Conservation (phyloP, 2,113 vertebrate genomes). For the Rhinopomastus cyanomelas region DNA sequence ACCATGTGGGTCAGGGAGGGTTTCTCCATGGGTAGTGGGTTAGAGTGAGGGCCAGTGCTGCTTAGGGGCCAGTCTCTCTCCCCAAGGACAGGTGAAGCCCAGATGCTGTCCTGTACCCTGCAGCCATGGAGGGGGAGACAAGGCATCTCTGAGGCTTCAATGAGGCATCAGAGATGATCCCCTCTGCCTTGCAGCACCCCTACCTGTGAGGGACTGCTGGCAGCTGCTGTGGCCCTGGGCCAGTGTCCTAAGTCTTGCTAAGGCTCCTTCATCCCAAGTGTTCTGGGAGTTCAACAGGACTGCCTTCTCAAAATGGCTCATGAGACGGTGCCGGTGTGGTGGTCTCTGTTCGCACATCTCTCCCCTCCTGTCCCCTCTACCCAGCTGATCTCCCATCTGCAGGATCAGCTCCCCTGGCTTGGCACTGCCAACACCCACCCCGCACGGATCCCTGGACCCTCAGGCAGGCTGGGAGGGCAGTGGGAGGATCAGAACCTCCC, state of each 20-base stretch:
- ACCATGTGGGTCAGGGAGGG: neutral
- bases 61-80: neutral
- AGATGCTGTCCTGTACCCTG: neutral
- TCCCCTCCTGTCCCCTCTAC: neutral
- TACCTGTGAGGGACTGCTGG: neutral
- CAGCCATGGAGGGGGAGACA: neutral
- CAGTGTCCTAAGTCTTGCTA: neutral
- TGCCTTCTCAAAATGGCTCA: neutral
- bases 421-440: rapidly evolving
- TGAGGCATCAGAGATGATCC: neutral
- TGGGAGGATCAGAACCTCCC: neutral
- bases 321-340: neutral
- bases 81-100: neutral
- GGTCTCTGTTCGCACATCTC: rapidly evolving
- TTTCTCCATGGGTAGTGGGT: neutral
- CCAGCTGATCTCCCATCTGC: rapidly evolving
- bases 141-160: neutral
- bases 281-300: neutral
- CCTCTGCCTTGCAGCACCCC: neutral
- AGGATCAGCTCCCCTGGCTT: rapidly evolving
- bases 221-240: neutral
- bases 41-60: neutral
- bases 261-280: neutral
- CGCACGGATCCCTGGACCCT: rapidly evolving
- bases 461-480: neutral